These are phyloP conservation scores for Arrhamphus sclerolepis DNA, from an alignment of 2,797 vertebrate genomes.

Conservation along the genomic window DNA sequence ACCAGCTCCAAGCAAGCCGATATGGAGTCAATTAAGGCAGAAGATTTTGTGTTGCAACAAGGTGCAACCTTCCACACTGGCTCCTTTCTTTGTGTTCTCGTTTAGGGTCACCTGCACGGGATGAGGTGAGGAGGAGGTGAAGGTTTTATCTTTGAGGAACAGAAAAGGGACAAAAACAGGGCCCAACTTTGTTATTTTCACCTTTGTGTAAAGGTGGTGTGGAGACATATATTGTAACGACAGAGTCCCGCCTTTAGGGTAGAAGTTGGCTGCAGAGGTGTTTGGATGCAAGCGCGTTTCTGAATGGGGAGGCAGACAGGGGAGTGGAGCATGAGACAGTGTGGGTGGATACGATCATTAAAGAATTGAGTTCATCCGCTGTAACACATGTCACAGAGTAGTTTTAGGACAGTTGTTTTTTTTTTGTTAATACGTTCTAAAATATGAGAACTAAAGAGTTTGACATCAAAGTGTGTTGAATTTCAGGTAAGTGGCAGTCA, in stretches of 20 bases:
- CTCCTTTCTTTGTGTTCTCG: constrained; percentile 1
- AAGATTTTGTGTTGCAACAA: constrained; percentile 53
- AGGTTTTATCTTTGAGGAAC: constrained; percentile 25
- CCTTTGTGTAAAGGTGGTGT: constrained; percentile 30
- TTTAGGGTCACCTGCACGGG: constrained; percentile 22
- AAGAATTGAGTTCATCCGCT: background rate
- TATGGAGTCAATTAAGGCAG: constrained; percentile 65
- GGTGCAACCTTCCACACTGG: constrained; percentile 47
- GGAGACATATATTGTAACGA: constrained; percentile 60
- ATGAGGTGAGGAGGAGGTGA: constrained; percentile 26
- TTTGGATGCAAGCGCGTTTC: constrained; percentile 38
- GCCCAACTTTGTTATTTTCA: constrained; percentile 27
- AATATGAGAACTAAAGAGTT: no score
- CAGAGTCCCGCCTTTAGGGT: constrained; percentile 42
- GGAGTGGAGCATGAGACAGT: background rate
- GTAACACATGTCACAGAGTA: no score
- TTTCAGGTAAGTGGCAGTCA: no score
- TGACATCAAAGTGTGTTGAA: no score
- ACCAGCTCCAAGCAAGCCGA: constrained; percentile 38
- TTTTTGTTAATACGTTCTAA: no score
- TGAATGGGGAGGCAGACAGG: constrained; percentile 12
- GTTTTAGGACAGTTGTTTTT: no score
- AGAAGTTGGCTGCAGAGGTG: constrained; percentile 34
- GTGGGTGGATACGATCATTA: constrained; percentile 12
- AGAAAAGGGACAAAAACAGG: constrained; percentile 22